Evolutionary conservation across 2,113 vertebrate genomes (phyloP), one percentile per base, ranked within the genome.

Genomic region (Osmerus mordax): DNA sequence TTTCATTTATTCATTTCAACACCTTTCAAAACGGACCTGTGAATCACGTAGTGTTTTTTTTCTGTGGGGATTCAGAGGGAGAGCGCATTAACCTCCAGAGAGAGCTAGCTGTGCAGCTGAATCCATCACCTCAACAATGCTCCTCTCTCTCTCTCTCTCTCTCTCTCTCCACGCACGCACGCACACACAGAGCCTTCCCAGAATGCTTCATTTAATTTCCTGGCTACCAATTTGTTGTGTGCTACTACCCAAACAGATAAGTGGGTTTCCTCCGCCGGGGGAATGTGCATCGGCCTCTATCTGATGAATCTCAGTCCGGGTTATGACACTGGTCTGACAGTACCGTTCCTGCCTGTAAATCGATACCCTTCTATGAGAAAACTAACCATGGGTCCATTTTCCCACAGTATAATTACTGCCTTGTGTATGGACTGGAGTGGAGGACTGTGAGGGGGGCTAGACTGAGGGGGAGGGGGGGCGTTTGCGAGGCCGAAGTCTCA

Each of bases 201-300:
- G 65, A 69, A 63, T 3, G 59, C 32, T 63, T 54, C 4, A 71
- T 78, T 85, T 86, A 63, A 86, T 86, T 88, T 85, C 76, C 83
- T 83, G 76, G 53, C 74, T 9, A 72, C 61, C 73, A 83, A 84
- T 86, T 83, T 81, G 85, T 81, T 83, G 78, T 71, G 58, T 71
- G 72, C 71, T 64, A 65, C 74, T 60, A 56, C 78, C 74, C 70
- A 3, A 64, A 59, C 11, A 80, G 81, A 88, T 82, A 83, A 89
- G 69, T 77, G 58, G 71, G 85, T 81, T 81, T 81, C 36, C 73
- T 76, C 63, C 28, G 68, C 56, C 18, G 41, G 29, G 80, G 83
- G 82, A 90, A 87, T 86, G 78, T 79, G 79, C 66, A 23, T 62
- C 53, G 61, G 60, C 19, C 14, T 4, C 3, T 16, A 65, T 18